Evolutionary conservation across 1,140 invertebrate genomes (phyloP).

Genomic region (Papilio glaucus): DNA sequence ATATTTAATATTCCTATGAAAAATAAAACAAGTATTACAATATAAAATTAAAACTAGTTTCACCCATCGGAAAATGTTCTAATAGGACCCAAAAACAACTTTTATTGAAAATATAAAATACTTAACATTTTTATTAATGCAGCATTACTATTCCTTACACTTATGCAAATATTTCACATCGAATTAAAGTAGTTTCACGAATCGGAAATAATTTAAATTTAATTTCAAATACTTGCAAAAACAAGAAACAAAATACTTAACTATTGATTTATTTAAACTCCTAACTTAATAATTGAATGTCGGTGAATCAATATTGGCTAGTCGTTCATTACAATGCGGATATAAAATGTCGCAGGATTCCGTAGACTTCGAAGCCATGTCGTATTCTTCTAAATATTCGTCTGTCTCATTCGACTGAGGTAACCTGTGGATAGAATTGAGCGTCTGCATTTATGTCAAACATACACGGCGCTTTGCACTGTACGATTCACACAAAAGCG

Average conservation of each 20-base stretch:
- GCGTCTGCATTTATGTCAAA: slow-evolving; percentile 27
- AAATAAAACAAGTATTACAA: no score
- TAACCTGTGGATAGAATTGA: slow-evolving; percentile 46
- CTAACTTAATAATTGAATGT: slow-evolving; percentile 41
- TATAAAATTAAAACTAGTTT: no score
- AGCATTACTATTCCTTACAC: no score
- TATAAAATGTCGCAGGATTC: slow-evolving; percentile 63
- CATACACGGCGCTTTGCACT: slow-evolving; percentile 1
- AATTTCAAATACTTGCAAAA: neutral
- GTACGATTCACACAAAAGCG: slow-evolving; percentile 30
- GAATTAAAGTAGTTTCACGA: neutral
- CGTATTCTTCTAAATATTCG: slow-evolving; percentile 55
- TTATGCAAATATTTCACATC: no score
- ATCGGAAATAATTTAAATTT: neutral
- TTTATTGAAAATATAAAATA: no score
- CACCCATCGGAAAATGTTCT: no score
- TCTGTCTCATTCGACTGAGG: slow-evolving; percentile 42
- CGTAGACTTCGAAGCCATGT: slow-evolving; percentile 49
- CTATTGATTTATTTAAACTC: neutral
- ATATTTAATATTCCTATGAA: no score
- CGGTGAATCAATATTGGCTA: slow-evolving; percentile 37
- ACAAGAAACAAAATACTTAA: neutral
- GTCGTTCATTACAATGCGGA: slow-evolving; percentile 55
- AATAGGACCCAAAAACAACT: no score
- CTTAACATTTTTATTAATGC: no score